Conservation (phyloP, 2,113 vertebrate genomes). For the Entomyzon cyanotis region DNA sequence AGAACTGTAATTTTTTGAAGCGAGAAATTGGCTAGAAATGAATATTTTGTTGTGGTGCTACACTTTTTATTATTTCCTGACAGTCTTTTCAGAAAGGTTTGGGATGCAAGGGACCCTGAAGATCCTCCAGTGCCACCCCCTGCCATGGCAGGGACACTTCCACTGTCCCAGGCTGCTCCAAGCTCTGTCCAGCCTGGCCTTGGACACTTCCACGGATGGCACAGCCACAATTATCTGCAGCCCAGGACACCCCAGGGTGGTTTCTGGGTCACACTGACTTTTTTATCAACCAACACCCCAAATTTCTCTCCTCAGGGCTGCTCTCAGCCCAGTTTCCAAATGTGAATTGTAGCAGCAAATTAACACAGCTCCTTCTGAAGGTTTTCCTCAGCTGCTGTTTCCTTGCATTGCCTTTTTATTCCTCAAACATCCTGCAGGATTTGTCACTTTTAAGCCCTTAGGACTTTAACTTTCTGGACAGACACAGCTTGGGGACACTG, state of each 20-base stretch:
- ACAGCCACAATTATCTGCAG: background rate
- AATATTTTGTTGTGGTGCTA: background rate
- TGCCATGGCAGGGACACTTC: background rate
- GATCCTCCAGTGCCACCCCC: background rate
- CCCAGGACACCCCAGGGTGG: background rate
- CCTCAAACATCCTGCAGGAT: background rate
- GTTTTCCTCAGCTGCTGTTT: accelerated
- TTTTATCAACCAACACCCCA: background rate
- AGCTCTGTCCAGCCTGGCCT: accelerated
- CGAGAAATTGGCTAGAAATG: background rate
- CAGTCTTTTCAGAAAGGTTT: background rate
- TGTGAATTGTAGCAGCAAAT: background rate
- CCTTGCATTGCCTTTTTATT: background rate
- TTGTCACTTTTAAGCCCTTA: background rate
- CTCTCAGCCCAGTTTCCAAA: background rate
- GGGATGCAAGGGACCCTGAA: background rate
- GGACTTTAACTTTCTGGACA: background rate
- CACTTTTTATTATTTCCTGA: background rate
- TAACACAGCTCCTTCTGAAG: background rate
- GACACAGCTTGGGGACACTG: background rate
- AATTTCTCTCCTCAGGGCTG: background rate
- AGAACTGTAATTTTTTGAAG: background rate
- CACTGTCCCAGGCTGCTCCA: background rate
- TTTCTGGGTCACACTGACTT: background rate
- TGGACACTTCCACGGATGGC: background rate